A percentile compares a stretch with the other conserved stretches of the same genome.
Conservation (phyloP, 1,140 invertebrate genomes). For the Habropoda laboriosa region DNA sequence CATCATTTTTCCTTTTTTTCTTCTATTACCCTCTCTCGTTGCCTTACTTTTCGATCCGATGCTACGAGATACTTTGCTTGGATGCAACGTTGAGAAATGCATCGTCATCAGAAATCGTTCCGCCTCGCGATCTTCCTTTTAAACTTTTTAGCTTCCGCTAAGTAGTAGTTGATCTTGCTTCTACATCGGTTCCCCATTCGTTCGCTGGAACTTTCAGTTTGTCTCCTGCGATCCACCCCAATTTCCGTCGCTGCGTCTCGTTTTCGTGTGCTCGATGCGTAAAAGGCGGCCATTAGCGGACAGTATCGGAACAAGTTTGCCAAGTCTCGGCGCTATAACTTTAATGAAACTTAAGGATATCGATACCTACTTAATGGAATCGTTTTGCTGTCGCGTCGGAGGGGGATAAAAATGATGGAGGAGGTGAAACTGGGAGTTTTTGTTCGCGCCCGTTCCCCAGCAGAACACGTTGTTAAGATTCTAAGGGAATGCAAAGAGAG, state of each 20-base stretch:
- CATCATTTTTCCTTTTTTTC: slow-evolving; percentile 29
- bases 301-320: not conserved
- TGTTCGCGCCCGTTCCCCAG: slow-evolving; percentile 32
- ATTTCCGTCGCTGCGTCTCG: not conserved
- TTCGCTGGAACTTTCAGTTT: not conserved
- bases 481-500: slow-evolving; percentile 12
- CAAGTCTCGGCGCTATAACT: not conserved
- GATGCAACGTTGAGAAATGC: slow-evolving; percentile 40
- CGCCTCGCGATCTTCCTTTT: not conserved
- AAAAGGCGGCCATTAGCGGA: not conserved
- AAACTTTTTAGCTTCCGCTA: not conserved
- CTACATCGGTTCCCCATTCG: not conserved
- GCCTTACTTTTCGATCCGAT: not conserved
- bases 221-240: not conserved
- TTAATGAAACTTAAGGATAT: not conserved
- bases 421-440: slow-evolving; percentile 14
- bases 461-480: slow-evolving; percentile 50
- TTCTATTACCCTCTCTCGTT: not conserved
- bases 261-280: not conserved
- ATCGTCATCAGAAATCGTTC: slow-evolving; percentile 15
- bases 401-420: not conserved
- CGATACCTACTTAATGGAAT: not conserved
- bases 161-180: not conserved
- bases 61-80: not conserved
- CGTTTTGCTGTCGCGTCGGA: not conserved